Base-by-base conservation (phyloP, 2,113 vertebrate species). In the Pachyramphus minor region DNA sequence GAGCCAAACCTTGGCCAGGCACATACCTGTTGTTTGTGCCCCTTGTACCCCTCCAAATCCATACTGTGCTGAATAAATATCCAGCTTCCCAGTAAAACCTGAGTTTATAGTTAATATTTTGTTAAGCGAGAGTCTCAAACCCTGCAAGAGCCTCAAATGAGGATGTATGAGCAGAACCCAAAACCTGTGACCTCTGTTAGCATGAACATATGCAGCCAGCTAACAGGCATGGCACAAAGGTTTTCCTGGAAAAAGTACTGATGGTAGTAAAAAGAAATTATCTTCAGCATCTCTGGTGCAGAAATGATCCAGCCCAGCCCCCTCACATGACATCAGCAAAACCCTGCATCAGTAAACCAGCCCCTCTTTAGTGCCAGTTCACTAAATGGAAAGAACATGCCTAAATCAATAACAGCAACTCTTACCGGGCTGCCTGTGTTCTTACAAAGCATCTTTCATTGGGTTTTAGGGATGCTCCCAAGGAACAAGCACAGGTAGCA, bases 101-200 rank as follows among this genome's bases (percentile, higher is more conserved):
- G 49, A 16, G 6, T 62, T 81, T 89, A 37, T 3, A 3, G 14
- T 39, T 28, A 85, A 11, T 39, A 49, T n/a, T 25, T 73, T 2
- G 2, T 50, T 89, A 45, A 42, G 21, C 41, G 22, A 11, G 30
- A 53, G 35, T 11, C 15, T 52, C 44, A 67, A 21, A 82, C 28
- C 25, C 31, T 68, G 23, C 0, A 0, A 89, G 39, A 80, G 4
- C 8, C 44, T 86, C 4, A 5, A 23, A 39, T 20, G 33, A 45
- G 11, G 13, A 37, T 2, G 1, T 12, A 16, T 24, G 33, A 75
- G 27, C 2, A 4, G n/a, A 18, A 79, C 31, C 8, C 0, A 0
- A 78, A 87, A 75, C 49, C 30, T 60, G 39, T 1, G 1, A 23
- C 41, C 31, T 53, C 45, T 53, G 8, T 33, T 52, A 89, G 41